Evolutionary conservation across 2,113 vertebrate species (phyloP).

Genomic region (Rhinichthys klamathensis): DNA sequence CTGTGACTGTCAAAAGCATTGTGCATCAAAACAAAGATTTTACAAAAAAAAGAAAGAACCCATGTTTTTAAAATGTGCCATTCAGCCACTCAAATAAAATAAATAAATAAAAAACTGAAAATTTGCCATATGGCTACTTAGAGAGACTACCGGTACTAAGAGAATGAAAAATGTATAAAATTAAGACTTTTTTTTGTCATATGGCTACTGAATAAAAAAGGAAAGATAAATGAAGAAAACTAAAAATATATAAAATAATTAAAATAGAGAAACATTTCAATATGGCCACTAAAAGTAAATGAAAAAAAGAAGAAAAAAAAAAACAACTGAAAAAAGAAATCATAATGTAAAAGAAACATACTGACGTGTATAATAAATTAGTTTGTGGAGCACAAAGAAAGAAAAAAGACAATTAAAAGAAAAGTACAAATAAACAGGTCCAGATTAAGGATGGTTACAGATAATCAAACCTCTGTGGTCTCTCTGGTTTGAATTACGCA

Average conservation of each 20-base stretch:
- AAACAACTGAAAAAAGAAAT: background rate
- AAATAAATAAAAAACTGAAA: too few relatives aligned
- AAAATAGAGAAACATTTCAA: background rate
- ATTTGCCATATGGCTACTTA: too few relatives aligned
- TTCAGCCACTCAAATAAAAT: too few relatives aligned
- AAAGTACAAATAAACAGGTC: background rate
- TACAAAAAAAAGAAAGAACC: too few relatives aligned
- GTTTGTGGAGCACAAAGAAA: constrained; percentile 12
- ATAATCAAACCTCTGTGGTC: constrained; percentile 56
- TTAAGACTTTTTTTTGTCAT: background rate
- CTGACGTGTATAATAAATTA: background rate
- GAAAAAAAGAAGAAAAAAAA: background rate
- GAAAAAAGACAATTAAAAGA: constrained; percentile 50
- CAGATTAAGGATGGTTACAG: constrained; percentile 41
- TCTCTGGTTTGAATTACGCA: constrained; percentile 59
- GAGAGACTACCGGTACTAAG: too few relatives aligned
- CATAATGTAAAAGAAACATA: background rate
- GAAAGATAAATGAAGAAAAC: background rate
- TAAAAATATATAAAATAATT: background rate
- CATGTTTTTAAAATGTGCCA: too few relatives aligned
- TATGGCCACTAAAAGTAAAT: background rate
- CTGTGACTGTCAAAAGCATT: too few relatives aligned
- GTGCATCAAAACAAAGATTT: too few relatives aligned
- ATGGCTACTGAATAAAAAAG: background rate
- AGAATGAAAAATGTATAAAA: too few relatives aligned